Evolutionary conservation across 2,888 invertebrate species (phyloP), one percentile per base, ranked within the genome.

Genomic region (Autographa gamma): DNA sequence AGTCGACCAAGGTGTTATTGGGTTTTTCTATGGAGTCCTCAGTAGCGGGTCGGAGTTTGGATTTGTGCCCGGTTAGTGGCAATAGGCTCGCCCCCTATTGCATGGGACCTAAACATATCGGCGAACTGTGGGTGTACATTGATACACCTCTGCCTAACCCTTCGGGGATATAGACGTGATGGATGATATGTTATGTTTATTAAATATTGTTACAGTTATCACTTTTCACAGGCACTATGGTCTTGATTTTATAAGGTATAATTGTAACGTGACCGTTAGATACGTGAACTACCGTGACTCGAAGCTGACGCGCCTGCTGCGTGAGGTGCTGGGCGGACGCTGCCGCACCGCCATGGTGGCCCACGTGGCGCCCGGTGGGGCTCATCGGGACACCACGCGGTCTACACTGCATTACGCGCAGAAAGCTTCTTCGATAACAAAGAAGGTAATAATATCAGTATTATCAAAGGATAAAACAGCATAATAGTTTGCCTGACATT

Each of bases 341-440:
- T 99, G 99, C 88, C 97, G 98, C 85, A 99, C 99, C 0, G 98
- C 99, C 16, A 99, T 99, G 99, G 98, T 99, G 71, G 99, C 99
- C 3, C 99, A 99, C 93, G 98, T 99, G 56, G 98, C 98, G 1
- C 98, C 99, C 0, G 97, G 98, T 48, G 96, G 96, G 18, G 93
- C 96, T 9, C 97, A 98, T 86, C 97, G 98, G 41, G 99, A 99
- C 88, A 99, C 99, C 91, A 98, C 98, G 3, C 97, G 98, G 82
- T 99, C 99, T 88, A 99, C 99, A 0, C 95, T 99, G 38, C 97
- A 98, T 61, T 99, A 99, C 92, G 99, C 99, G 0, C 98, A 99
- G 90, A 96, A 99, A 69, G 99, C 99, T 3, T 98, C 98, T 84
- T 97, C 98, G 85, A 99, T 99, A 84, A 98, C 98, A n/a, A 98